Evolutionary conservation across 2,888 invertebrate species (phyloP).

Genomic region (Kuschelorhynchus macadamiae): DNA sequence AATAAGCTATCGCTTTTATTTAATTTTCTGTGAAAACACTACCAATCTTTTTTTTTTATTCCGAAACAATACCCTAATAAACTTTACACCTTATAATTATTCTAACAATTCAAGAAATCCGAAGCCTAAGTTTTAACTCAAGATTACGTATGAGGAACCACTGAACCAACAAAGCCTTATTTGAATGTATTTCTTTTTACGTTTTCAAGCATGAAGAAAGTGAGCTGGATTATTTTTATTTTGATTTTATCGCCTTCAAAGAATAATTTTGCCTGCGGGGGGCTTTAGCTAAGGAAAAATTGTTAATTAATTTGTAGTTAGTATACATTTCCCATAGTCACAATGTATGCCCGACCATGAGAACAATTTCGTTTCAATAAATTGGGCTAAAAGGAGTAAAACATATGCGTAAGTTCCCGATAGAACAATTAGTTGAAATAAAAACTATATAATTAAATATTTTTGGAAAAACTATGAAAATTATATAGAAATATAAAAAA

Average conservation of each 20-base stretch:
- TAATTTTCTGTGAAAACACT: too few relatives aligned
- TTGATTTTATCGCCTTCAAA: conserved; percentile 40
- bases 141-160: conserved; percentile 7
- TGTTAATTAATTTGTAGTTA: not conserved
- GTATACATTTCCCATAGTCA: not conserved
- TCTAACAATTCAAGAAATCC: not conserved
- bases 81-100: not conserved
- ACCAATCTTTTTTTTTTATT: too few relatives aligned
- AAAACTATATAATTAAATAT: too few relatives aligned
- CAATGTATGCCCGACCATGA: too few relatives aligned
- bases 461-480: too few relatives aligned
- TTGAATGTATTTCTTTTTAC: conserved; percentile 26
- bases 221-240: conserved; percentile 37
- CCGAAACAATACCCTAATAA: too few relatives aligned
- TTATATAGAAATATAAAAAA: too few relatives aligned
- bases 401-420: too few relatives aligned
- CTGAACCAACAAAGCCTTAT: conserved; percentile 34
- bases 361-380: too few relatives aligned
- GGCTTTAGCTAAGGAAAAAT: conserved; percentile 3
- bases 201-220: conserved; percentile 25
- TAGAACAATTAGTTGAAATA: too few relatives aligned
- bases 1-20: too few relatives aligned
- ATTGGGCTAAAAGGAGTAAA: too few relatives aligned
- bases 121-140: not conserved
- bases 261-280: conserved; percentile 28